These are phyloP conservation scores for Antitype chi DNA, from an alignment of 2,888 invertebrate genomes.

Conservation along the genomic window DNA sequence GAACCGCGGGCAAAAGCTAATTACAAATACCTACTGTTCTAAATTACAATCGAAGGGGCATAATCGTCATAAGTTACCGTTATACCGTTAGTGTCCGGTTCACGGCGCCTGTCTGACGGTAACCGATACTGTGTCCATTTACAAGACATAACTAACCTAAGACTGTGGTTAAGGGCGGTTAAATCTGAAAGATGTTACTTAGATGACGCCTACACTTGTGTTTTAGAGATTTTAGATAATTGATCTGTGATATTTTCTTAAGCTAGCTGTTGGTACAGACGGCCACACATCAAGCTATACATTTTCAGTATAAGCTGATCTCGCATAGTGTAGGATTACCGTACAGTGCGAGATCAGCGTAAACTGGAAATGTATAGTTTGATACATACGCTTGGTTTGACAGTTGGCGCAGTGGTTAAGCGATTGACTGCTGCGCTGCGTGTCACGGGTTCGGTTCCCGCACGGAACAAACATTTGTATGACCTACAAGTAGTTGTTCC, in stretches of 20 bases:
- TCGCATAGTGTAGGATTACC: too few relatives aligned
- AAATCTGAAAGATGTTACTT: constrained; percentile 29
- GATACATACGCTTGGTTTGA: too few relatives aligned
- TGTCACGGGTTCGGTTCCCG: too few relatives aligned
- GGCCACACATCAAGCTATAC: too few relatives aligned
- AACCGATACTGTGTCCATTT: constrained; percentile 45
- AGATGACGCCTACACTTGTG: constrained; percentile 3
- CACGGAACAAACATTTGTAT: too few relatives aligned
- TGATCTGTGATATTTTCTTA: neutral
- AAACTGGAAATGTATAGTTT: too few relatives aligned
- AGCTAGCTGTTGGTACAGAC: neutral
- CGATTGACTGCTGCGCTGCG: too few relatives aligned
- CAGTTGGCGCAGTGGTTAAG: too few relatives aligned
- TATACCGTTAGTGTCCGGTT: constrained; percentile 36
- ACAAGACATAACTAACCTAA: constrained; percentile 45
- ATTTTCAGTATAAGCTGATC: too few relatives aligned
- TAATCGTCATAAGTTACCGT: constrained; percentile 50
- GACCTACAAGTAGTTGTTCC: too few relatives aligned
- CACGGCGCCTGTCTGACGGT: constrained; percentile 58
- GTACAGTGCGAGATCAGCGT: too few relatives aligned
- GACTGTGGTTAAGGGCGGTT: constrained; percentile 45
- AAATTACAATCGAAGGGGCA: constrained; percentile 48
- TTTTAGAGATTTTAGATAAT: neutral
- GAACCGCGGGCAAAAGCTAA: too few relatives aligned
- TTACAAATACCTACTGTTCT: constrained; percentile 24